A percentile compares a stretch with the other conserved stretches of the same genome.
These are phyloP conservation scores for Pseudopipra pipra DNA, from an alignment of 2,113 vertebrate species.

Conservation along the genomic window DNA sequence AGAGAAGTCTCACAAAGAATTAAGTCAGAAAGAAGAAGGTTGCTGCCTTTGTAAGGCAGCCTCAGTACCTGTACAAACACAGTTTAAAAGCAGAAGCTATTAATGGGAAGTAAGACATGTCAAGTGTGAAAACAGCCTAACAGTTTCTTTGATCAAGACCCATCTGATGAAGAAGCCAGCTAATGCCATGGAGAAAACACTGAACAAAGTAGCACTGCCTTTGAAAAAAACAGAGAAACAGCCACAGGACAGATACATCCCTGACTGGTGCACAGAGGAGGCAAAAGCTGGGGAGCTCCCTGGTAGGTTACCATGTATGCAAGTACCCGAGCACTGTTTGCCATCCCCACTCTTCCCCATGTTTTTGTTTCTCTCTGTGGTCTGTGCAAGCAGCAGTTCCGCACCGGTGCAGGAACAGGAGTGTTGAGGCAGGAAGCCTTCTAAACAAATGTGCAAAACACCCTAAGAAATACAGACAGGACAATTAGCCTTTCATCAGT, in stretches of 20 bases:
- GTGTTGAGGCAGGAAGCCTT: not conserved
- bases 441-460: not conserved
- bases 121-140: not conserved
- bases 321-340: not conserved
- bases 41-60: not conserved
- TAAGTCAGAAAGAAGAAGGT: not conserved
- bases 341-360: not conserved
- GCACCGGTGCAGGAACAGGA: not conserved
- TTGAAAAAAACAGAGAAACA: not conserved
- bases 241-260: not conserved
- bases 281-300: not conserved
- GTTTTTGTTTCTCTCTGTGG: not conserved
- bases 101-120: not conserved
- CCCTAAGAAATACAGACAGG: not conserved
- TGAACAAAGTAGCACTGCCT: not conserved
- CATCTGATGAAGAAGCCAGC: not conserved
- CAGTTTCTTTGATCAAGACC: not conserved
- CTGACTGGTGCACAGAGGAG: not conserved
- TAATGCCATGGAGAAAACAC: not conserved
- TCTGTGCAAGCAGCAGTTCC: rapidly evolving
- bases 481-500: not conserved
- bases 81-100: not conserved
- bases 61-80: not conserved
- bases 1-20: not conserved
- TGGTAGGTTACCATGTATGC: rapidly evolving